Percentiles rank a stretch among this genome's conserved stretches.
Evolutionary conservation across 2,797 vertebrate genomes (phyloP).

Genomic region (Cossypha heuglini): DNA sequence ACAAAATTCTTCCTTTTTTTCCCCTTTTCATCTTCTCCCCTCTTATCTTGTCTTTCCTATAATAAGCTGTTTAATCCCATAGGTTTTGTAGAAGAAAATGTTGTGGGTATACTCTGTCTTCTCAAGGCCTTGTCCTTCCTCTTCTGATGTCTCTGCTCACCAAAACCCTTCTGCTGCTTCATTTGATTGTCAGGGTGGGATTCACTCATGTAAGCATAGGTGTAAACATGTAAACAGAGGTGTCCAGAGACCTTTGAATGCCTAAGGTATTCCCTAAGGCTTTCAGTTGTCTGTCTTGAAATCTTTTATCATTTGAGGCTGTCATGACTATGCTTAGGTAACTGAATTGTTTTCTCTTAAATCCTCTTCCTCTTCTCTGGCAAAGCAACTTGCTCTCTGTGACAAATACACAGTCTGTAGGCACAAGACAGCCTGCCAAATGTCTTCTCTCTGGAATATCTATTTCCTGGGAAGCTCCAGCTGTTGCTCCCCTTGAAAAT

Average conservation of each 20-base stretch:
- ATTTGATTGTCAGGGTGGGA: background rate
- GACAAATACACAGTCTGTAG: background rate
- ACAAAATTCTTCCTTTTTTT: background rate
- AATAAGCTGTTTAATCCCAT: background rate
- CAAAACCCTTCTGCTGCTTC: background rate
- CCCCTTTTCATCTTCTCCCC: background rate
- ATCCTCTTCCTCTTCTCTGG: background rate
- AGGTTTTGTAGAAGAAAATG: background rate
- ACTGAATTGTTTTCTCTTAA: background rate
- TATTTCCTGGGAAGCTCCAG: background rate
- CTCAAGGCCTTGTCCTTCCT: background rate
- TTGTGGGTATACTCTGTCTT: background rate
- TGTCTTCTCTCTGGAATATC: background rate
- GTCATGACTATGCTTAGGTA: background rate
- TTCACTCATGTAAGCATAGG: background rate
- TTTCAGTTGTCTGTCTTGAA: background rate
- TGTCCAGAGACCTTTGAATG: background rate
- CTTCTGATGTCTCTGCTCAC: background rate
- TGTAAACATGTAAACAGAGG: background rate
- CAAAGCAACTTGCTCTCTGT: background rate
- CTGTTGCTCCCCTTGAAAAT: background rate
- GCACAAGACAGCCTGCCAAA: background rate
- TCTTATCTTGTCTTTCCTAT: background rate
- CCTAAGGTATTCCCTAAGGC: background rate
- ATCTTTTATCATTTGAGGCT: background rate